Evolutionary conservation across 2,113 vertebrate genomes (phyloP).

Genomic region (Callospermophilus lateralis): DNA sequence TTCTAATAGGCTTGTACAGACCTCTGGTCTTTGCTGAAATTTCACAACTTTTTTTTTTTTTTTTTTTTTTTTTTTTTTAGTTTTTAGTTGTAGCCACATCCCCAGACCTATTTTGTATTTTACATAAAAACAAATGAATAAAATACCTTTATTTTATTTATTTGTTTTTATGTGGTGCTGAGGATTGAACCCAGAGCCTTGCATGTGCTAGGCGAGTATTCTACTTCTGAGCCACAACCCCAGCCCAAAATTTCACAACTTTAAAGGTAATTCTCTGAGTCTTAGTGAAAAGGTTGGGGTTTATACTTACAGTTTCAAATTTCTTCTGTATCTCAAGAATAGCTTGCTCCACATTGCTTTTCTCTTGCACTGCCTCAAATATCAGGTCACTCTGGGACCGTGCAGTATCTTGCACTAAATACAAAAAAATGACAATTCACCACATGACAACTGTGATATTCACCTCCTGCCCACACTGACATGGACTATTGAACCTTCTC

Average conservation of each 20-base stretch:
- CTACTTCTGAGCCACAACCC: no score
- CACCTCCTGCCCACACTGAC: background rate
- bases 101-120: no score
- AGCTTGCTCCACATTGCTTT: conserved; percentile 84
- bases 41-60: background rate
- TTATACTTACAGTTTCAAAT: conserved; percentile 85
- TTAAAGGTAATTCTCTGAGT: background rate
- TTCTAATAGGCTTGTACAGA: background rate
- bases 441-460: conserved; percentile 56
- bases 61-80: no score
- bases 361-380: conserved; percentile 84
- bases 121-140: no score
- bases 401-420: conserved; percentile 87
- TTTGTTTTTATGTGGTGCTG: no score
- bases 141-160: no score
- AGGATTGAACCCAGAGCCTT: no score
- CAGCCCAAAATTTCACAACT: background rate
- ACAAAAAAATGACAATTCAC: conserved; percentile 74
- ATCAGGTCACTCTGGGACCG: conserved; percentile 80
- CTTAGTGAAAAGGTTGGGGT: conserved; percentile 53
- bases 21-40: conserved; percentile 29
- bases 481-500: background rate
- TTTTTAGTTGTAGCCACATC: no score
- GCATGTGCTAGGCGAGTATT: no score
- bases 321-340: conserved; percentile 86